phyloP scores from a whole-genome alignment of 2,888 invertebrate genomes.

The Caenorhabditis sp. region DNA sequence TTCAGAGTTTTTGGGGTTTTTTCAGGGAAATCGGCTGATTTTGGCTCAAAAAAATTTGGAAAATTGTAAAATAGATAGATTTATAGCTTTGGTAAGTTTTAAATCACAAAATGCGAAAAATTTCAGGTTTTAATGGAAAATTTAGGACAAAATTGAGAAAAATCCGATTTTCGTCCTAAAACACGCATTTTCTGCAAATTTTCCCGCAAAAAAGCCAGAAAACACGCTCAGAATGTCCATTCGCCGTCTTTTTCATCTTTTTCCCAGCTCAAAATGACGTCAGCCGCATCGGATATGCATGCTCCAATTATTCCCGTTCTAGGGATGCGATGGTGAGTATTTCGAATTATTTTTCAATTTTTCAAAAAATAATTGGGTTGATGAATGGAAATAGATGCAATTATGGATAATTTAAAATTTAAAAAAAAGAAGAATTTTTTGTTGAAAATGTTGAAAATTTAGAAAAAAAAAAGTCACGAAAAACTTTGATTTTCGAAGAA shows the following conservation, averaged over 20 bases:
- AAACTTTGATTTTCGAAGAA: not conserved
- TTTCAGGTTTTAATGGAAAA: too few species aligned
- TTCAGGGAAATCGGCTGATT: too few species aligned
- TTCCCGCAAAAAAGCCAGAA: not conserved
- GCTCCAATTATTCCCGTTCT: conserved; percentile 14
- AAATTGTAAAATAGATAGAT: too few species aligned
- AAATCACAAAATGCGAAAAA: too few species aligned
- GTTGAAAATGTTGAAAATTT: not conserved
- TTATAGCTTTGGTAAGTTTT: too few species aligned
- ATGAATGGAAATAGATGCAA: too few species aligned
- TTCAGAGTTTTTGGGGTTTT: too few species aligned
- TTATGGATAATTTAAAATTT: not conserved
- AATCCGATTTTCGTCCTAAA: not conserved
- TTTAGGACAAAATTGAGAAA: too few species aligned
- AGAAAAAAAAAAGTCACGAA: not conserved
- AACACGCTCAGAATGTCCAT: not conserved
- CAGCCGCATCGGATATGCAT: conserved; percentile 25
- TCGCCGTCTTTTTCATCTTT: not conserved
- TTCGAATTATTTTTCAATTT: not conserved
- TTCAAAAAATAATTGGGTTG: too few species aligned
- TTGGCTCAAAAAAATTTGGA: too few species aligned
- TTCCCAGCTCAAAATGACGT: conserved; percentile 17
- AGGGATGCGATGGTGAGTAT: not conserved
- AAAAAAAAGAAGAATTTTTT: not conserved
- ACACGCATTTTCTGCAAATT: not conserved